Evolutionary conservation across 1,140 invertebrate species (phyloP), one percentile per base, ranked within the genome.

Genomic region (Zaprionus camerounensis): DNA sequence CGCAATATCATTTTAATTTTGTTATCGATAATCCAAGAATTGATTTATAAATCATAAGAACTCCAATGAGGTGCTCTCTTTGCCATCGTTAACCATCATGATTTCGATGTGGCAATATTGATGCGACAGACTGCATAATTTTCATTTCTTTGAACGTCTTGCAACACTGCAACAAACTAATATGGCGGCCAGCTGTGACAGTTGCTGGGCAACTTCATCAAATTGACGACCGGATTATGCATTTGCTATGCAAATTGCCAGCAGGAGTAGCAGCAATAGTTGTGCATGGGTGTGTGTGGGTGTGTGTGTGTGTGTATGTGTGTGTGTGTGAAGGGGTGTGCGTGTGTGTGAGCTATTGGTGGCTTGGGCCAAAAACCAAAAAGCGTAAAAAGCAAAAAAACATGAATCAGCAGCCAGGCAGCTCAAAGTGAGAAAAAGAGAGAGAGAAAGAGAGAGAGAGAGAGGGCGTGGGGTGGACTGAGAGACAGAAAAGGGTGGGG

Each of bases 321-420:
- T 34, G 28, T 56, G 34, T 66, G 28, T 28, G 67, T 62, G 20
- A 31, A 34, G 34, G 49, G 55, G 38, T 62, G 28, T 36, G 67
- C 51, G 13, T 41, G 44, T 49, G 53, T 59, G 59, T 71, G 17
- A 57, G 65, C 51, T 75, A 59, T 72, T 44, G 24, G 61, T 75
- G 53, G 56, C 49, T 57, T 67, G 76, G 76, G 69, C 66, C 71
- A 73, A 78, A 78, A 78, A 79, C 49, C 69, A 80, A 80, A 46
- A 88, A 70, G 78, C 65, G 69, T 71, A 76, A 68, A 76, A 72
- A 80, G 85, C 72, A 65, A 87, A 85, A 85, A 57, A 73, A 77
- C 62, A 72, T 49, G 55, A 58, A 73, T 65, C 55, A 76, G 73
- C 80, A 82, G 82, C 82, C 82, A 72, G 76, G 81, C 81, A 82